phyloP scores from a whole-genome alignment of 2,113 vertebrate species.

The rabbit (Oryctolagus cuniculus) region mOryCun1.1 NC_091453.1:2225001-2225500 shows the following conservation, averaged over 20 bases:
- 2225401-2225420: background rate
- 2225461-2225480: background rate
- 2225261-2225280: conserved; percentile 41
- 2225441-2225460: conserved; percentile 21
- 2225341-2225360: conserved; percentile 25
- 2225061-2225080: conserved; percentile 35
- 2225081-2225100: conserved; percentile 38
- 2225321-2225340: conserved; percentile 18
- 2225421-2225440: conserved; percentile 51
- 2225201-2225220: conserved; percentile 31
- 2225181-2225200: conserved; percentile 22
- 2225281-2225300: conserved; percentile 55
- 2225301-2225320: conserved; percentile 24
- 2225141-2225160: conserved; percentile 37
- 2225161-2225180: conserved; percentile 53
- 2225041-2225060: conserved; percentile 51
- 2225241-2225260: background rate
- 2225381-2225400: background rate
- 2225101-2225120: conserved; percentile 38
- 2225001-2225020: conserved; percentile 33
- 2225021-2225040: conserved; percentile 3
- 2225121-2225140: conserved; percentile 18
- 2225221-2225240: conserved; percentile 21
- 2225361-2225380: conserved; percentile 23
- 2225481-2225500: conserved; percentile 28